Percentiles rank a stretch among this genome's conserved stretches.
Evolutionary conservation across 2,797 vertebrate genomes (phyloP).

Genomic region (Percopsis omiscomaycus): DNA sequence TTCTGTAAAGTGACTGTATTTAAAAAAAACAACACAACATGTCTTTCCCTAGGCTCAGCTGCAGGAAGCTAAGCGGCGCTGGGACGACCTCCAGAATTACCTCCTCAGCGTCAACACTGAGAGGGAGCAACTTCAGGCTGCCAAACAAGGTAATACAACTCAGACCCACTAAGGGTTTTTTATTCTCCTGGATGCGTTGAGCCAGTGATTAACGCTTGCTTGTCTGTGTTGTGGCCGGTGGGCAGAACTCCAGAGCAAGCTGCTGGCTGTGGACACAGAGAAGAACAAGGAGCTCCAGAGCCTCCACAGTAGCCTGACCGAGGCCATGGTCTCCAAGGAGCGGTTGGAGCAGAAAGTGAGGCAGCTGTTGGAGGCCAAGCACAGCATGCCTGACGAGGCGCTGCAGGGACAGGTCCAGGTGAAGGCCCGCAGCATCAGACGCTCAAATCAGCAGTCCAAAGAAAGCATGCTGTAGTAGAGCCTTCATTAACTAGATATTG

Average conservation of each 20-base stretch:
- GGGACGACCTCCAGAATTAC: constrained; percentile 94
- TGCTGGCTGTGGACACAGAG: constrained; percentile 84
- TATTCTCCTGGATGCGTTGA: constrained; percentile 3
- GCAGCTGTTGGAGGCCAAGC: constrained; percentile 89
- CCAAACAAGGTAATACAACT: constrained; percentile 85
- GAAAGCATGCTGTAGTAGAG: no score
- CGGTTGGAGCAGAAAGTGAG: constrained; percentile 90
- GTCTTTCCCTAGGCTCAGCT: constrained; percentile 82
- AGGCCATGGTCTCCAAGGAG: constrained; percentile 91
- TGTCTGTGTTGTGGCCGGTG: background rate
- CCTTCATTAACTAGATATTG: background rate
- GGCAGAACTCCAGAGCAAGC: constrained; percentile 88
- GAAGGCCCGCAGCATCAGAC: background rate
- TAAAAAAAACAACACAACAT: background rate
- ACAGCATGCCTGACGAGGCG: constrained; percentile 85
- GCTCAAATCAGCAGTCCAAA: no score
- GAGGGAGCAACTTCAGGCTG: constrained; percentile 83
- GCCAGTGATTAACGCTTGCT: background rate
- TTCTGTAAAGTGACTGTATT: no score
- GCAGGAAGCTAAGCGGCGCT: constrained; percentile 91
- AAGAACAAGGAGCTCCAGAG: constrained; percentile 91
- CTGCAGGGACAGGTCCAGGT: constrained; percentile 87
- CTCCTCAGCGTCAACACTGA: constrained; percentile 89
- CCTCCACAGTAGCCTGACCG: constrained; percentile 89
- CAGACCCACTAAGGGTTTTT: background rate